These are phyloP conservation scores for Archocentrus centrarchus DNA, from an alignment of 2,113 vertebrate genomes.

Conservation along the genomic window DNA sequence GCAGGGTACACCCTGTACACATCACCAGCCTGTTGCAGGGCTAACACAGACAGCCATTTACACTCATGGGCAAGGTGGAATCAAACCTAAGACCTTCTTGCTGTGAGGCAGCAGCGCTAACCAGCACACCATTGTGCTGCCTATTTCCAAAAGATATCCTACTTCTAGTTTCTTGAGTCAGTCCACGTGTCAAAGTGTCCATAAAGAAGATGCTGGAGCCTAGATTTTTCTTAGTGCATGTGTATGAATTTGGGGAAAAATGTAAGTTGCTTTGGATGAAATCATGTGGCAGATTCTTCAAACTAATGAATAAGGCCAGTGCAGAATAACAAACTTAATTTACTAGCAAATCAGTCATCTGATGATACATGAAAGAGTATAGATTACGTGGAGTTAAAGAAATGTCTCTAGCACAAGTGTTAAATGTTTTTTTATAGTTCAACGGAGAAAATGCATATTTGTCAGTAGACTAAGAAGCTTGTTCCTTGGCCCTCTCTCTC, in stretches of 20 bases:
- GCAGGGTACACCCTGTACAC: no score
- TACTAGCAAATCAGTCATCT: background rate
- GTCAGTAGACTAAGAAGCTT: background rate
- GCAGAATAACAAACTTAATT: no score
- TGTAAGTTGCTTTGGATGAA: background rate
- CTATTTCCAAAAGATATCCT: background rate
- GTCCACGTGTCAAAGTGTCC: background rate
- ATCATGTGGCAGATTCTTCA: background rate
- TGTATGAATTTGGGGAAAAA: background rate
- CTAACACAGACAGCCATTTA: no score
- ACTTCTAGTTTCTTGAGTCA: no score
- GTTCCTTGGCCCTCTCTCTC: background rate
- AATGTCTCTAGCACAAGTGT: background rate
- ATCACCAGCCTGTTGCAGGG: no score
- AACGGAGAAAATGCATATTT: background rate
- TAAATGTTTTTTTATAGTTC: background rate
- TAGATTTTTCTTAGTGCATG: background rate
- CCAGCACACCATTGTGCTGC: no score
- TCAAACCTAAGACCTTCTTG: no score
- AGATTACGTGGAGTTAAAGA: background rate
- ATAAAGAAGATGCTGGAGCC: background rate
- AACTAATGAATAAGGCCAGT: background rate
- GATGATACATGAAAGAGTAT: background rate
- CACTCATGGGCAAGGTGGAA: no score
- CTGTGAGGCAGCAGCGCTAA: no score